Evolutionary conservation across 2,888 invertebrate species (phyloP).

Genomic region (Orchestes rusci): DNA sequence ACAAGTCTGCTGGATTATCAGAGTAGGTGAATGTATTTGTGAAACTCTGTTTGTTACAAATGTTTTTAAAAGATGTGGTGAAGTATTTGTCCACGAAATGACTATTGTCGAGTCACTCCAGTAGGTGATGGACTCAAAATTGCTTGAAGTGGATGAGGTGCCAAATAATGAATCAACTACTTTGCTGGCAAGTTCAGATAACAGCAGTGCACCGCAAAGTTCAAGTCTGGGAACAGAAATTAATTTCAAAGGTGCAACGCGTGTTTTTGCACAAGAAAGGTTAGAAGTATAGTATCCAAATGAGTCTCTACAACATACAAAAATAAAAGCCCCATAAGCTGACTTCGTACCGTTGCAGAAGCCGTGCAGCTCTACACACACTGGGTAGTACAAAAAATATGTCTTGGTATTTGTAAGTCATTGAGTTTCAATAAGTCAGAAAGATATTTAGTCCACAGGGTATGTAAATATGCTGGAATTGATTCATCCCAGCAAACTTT

Average conservation of each 20-base stretch:
- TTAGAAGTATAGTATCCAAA: not conserved
- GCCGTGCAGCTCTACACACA: not conserved
- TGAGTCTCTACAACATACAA: not conserved
- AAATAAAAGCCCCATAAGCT: conserved; percentile 6
- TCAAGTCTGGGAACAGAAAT: conserved; percentile 7
- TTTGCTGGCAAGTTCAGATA: conserved; percentile 3
- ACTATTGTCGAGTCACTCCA: conserved; percentile 14
- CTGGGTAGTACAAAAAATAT: not conserved
- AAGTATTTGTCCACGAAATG: conserved; percentile 6
- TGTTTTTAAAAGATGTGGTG: conserved; percentile 6
- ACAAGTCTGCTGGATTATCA: conserved; percentile 26
- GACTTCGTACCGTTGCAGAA: conserved; percentile 4
- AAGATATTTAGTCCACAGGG: conserved; percentile 1
- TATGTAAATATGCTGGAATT: not conserved
- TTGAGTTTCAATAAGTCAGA: conserved; percentile 1
- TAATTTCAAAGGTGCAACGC: conserved; percentile 7
- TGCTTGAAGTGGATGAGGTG: not conserved
- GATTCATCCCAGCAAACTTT: conserved; percentile 5
- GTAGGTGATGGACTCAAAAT: not conserved
- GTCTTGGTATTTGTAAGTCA: conserved; percentile 1
- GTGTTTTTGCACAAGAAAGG: conserved; percentile 4
- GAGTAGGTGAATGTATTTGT: conserved; percentile 13
- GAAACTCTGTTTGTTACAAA: conserved; percentile 12
- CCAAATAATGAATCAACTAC: not conserved
- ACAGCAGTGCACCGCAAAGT: conserved; percentile 4